These are phyloP conservation scores for Sebastes hubbsi DNA, from an alignment of 2,797 vertebrate species.

Conservation along the genomic window DNA sequence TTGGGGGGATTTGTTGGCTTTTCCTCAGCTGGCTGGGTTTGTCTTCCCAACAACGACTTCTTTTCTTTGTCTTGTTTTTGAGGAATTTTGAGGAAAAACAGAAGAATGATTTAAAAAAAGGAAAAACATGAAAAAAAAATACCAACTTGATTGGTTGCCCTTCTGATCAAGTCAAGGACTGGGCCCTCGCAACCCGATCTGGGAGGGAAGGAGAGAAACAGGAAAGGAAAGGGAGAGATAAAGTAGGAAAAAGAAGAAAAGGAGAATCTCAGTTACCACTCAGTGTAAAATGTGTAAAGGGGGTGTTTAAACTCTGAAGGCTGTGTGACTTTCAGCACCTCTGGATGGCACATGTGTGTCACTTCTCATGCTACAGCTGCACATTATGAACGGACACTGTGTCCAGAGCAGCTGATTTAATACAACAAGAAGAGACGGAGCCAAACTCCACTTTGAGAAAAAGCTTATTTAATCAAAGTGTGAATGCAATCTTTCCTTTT, in stretches of 20 bases:
- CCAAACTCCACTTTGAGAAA: neutral
- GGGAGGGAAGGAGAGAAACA: slow-evolving; percentile 65
- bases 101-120: neutral
- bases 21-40: neutral
- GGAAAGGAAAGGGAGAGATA: slow-evolving; percentile 13
- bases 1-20: neutral
- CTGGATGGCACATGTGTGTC: neutral
- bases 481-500: neutral
- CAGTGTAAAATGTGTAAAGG: slow-evolving; percentile 43
- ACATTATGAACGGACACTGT: neutral
- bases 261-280: slow-evolving; percentile 67
- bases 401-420: neutral
- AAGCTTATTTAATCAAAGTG: neutral
- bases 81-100: neutral
- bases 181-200: slow-evolving; percentile 82
- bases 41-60: neutral
- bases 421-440: neutral
- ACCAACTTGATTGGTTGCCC: slow-evolving; percentile 74
- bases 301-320: neutral
- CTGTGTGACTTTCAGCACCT: slow-evolving; percentile 41
- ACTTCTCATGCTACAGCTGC: slow-evolving; percentile 16
- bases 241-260: slow-evolving; percentile 41
- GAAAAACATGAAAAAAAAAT: slow-evolving; percentile 52
- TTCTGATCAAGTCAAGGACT: slow-evolving; percentile 81
- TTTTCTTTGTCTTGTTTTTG: slow-evolving; percentile 7